Percentiles rank a stretch among this genome's conserved stretches.
Evolutionary conservation across 2,888 invertebrate genomes (phyloP).

Genomic region (Coelinius sp.): DNA sequence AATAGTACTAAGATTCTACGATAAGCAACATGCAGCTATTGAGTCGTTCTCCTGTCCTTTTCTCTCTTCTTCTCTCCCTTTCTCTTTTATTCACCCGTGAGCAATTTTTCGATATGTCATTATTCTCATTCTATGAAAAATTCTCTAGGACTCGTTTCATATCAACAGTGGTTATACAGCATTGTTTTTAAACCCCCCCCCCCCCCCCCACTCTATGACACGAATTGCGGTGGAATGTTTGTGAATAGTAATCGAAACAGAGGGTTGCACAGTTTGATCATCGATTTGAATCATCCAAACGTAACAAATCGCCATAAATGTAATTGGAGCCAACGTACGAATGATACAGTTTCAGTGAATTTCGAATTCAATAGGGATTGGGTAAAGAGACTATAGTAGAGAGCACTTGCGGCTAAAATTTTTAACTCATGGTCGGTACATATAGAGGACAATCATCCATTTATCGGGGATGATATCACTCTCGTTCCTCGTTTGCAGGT

Average conservation of each 20-base stretch:
- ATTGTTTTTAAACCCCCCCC: slow-evolving; percentile 2
- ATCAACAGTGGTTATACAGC: background rate
- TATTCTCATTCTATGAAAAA: too few relatives aligned
- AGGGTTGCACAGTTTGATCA: background rate
- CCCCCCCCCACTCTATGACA: background rate
- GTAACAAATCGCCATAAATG: slow-evolving; percentile 14
- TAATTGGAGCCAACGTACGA: slow-evolving; percentile 6
- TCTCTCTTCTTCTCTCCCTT: slow-evolving; percentile 11
- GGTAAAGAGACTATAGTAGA: background rate
- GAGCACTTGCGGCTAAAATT: slow-evolving; percentile 5
- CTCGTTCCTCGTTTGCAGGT: slow-evolving; percentile 26
- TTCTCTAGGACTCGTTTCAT: background rate
- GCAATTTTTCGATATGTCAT: slow-evolving; percentile 2
- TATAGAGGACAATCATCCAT: background rate
- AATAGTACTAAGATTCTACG: slow-evolving; percentile 3
- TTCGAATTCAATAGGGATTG: slow-evolving; percentile 10
- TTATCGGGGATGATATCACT: slow-evolving; percentile 9
- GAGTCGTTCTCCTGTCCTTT: slow-evolving; percentile 12
- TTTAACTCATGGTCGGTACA: background rate
- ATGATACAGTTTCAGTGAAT: slow-evolving; percentile 15
- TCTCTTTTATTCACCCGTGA: too few relatives aligned
- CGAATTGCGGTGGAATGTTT: background rate
- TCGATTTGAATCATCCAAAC: slow-evolving; percentile 15
- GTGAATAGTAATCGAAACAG: slow-evolving; percentile 4
- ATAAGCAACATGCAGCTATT: background rate